Base-by-base conservation (phyloP, 2,888 invertebrate genomes). In the Stictocephala bisonia region DNA sequence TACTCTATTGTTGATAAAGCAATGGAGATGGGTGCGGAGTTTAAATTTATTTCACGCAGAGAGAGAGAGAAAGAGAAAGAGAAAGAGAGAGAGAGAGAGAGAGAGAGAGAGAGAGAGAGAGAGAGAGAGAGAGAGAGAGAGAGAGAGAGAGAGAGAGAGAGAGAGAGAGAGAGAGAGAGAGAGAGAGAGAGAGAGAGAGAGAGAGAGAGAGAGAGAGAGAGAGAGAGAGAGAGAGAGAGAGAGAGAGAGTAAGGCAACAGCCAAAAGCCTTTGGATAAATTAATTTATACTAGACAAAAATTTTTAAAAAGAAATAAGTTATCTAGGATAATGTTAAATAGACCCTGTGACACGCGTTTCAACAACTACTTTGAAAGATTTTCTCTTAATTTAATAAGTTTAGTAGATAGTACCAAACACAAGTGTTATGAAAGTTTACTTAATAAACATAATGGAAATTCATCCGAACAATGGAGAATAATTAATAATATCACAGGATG, bases 301-400 rank as follows among this genome's bases (percentile, higher is more conserved):
- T n/a, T 27, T 4, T 4, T 27, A n/a, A 56, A 56, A n/a, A 3
- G 29, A 27, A 15, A 11, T 56, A 27, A n/a, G n/a, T n/a, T n/a
- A n/a, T 27, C 26, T 18, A 56, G 27, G 18, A 56, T 56, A 56
- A 56, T 56, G 56, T 26, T 27, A 56, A 56, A 56, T 56, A 56
- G 56, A n/a, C 56, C 56, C 3, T 56, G 29, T 56, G 29, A 27
- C 4, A 56, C 29, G 13, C 26, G n/a, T 24, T 56, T 56, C 29
- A 56, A 27, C 26, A 24, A 27, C 13, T 56, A 27, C n/a, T 26
- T 27, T 7, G 56, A 56, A 56, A 22, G 26, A 56, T 56, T 3
- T 56, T 56, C 27, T 56, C 26, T 11, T 50, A 56, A 56, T 27
- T 26, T 56, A 56, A 27, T 4, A 27, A 56, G 13, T 24, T 3